phyloP scores from a whole-genome alignment of 1,140 invertebrate genomes.

The Microplitis demolitor region DNA sequence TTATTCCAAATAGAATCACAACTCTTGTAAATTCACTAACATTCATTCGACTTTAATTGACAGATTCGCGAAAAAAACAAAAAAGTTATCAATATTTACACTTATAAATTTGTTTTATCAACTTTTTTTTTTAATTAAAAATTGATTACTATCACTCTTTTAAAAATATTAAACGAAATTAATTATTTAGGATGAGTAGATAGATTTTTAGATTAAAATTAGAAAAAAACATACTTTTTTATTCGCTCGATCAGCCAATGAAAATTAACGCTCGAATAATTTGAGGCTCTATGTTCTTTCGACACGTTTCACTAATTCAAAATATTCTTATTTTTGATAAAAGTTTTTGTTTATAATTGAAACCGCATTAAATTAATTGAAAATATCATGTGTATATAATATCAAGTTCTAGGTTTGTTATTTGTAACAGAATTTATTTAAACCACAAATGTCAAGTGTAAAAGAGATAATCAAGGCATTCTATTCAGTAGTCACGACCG shows the following conservation, averaged over 20 bases:
- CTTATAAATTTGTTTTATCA: not conserved
- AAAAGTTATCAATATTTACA: not conserved
- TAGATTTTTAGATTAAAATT: not conserved
- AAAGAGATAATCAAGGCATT: not conserved
- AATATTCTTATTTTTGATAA: not conserved
- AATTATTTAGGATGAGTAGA: not conserved
- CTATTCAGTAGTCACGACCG: slow-evolving; percentile 3
- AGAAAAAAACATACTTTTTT: not conserved
- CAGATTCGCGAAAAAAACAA: not conserved
- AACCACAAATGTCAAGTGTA: not conserved
- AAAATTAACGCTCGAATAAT: slow-evolving; percentile 27
- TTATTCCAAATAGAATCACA: not conserved
- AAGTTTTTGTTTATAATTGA: not conserved
- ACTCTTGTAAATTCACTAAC: not conserved
- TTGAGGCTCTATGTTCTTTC: slow-evolving; percentile 19
- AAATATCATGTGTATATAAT: not conserved
- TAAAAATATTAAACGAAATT: not conserved
- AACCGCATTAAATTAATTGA: slow-evolving; percentile 1
- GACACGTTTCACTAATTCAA: slow-evolving; percentile 23
- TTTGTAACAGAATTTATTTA: not conserved
- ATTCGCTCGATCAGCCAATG: slow-evolving; percentile 27
- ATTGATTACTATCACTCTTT: too few relatives aligned
- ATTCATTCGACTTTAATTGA: slow-evolving; percentile 9
- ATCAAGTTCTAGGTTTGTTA: not conserved
- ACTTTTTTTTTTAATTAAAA: not conserved